These are phyloP conservation scores for Myrmecophaga tridactyla DNA, from an alignment of 2,113 vertebrate genomes.

Conservation along the genomic window DNA sequence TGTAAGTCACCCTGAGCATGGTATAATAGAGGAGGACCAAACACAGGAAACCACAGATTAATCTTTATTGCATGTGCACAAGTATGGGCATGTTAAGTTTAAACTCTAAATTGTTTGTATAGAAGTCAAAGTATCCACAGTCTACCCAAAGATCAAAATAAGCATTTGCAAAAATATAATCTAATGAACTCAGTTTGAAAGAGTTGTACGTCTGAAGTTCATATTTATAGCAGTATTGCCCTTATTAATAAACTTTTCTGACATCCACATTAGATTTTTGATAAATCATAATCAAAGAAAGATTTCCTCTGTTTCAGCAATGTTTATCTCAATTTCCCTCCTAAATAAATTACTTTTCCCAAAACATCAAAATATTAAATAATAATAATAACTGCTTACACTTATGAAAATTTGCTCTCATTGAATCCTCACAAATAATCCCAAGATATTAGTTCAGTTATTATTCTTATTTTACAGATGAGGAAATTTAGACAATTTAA, in stretches of 20 bases:
- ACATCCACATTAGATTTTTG: neutral
- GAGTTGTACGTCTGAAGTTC: neutral
- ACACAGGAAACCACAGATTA: neutral
- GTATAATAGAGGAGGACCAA: neutral
- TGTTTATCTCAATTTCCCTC: neutral
- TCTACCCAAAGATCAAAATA: neutral
- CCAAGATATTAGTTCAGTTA: neutral
- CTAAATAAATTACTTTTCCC: neutral
- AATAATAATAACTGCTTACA: neutral
- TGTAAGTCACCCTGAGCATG: neutral
- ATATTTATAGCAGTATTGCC: neutral
- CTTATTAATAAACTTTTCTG: neutral
- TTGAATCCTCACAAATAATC: neutral
- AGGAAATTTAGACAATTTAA: neutral
- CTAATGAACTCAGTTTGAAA: neutral
- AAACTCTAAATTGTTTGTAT: neutral
- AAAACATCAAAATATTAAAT: neutral
- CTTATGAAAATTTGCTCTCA: neutral
- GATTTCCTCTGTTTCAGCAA: neutral
- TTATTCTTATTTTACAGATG: slow-evolving; percentile 24
- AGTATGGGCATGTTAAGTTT: neutral
- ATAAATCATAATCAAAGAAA: neutral
- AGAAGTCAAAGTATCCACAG: neutral
- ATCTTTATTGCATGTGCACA: neutral
- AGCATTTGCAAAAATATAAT: neutral